These are phyloP conservation scores for Mycalesis mineus DNA, from an alignment of 2,888 invertebrate genomes.

Conservation along the genomic window DNA sequence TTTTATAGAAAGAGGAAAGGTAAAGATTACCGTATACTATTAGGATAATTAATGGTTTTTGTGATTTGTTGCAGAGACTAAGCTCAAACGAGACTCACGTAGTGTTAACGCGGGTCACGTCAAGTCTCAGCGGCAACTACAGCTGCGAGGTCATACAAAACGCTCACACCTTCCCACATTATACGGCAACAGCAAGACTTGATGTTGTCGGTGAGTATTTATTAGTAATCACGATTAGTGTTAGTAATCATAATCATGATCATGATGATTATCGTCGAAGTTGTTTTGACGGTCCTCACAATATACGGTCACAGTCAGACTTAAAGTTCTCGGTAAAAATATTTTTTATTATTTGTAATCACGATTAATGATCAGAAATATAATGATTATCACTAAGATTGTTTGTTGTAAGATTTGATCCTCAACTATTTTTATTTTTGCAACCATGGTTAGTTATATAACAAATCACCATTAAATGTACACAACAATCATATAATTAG, in stretches of 20 bases:
- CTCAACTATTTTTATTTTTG: no score
- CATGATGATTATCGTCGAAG: no score
- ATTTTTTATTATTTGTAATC: no score
- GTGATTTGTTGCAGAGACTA: constrained; percentile 52
- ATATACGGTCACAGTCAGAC: no score
- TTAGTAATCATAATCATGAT: constrained; percentile 24
- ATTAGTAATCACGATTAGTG: neutral
- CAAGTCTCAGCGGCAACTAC: constrained; percentile 65
- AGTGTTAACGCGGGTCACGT: constrained; percentile 53
- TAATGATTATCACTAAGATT: constrained; percentile 50
- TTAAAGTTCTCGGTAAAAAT: no score
- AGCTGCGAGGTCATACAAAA: constrained; percentile 75
- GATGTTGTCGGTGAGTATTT: constrained; percentile 67
- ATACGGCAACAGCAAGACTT: constrained; percentile 56
- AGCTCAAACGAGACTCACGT: constrained; percentile 71
- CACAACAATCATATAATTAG: no score
- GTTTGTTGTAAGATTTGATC: no score
- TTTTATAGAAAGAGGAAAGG: no score
- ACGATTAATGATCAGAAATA: neutral
- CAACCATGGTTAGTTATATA: no score
- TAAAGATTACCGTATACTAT: no score
- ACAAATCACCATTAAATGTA: no score
- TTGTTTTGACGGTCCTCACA: constrained; percentile 53
- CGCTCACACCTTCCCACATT: constrained; percentile 66
- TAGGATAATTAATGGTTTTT: no score